Percentiles rank a stretch among this genome's conserved stretches.
phyloP scores from a whole-genome alignment of 2,888 invertebrate genomes.

The Serripes groenlandicus region DNA sequence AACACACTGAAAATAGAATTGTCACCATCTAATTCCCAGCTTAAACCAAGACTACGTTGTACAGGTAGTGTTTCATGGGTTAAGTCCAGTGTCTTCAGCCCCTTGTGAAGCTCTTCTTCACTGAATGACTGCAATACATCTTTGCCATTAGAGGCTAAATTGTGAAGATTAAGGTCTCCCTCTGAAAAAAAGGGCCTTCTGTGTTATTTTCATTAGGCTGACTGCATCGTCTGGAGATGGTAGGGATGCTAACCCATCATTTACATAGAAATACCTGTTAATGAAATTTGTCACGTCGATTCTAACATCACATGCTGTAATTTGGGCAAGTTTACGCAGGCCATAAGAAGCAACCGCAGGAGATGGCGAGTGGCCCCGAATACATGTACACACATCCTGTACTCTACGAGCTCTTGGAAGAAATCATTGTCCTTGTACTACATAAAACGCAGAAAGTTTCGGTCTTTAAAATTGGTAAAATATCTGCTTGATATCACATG shows the following conservation, averaged over 20 bases:
- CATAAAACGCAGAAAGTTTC: conserved; percentile 59
- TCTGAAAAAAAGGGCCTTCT: conserved; percentile 46
- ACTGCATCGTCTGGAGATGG: conserved; percentile 40
- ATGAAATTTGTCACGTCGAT: conserved; percentile 55
- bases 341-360: conserved; percentile 65
- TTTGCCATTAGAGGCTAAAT: too few relatives aligned
- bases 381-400: conserved; percentile 67
- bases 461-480: conserved; percentile 54
- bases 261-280: conserved; percentile 62
- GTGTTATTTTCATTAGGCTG: conserved; percentile 56
- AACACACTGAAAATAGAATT: conserved; percentile 47
- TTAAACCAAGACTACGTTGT: conserved; percentile 45
- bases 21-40: conserved; percentile 62
- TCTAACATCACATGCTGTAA: conserved; percentile 13
- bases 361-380: conserved; percentile 68
- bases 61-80: conserved; percentile 44
- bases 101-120: conserved; percentile 56
- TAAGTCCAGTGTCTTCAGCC: conserved; percentile 58
- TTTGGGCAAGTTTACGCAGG: conserved; percentile 39
- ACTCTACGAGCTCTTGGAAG: conserved; percentile 51
- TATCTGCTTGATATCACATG: conserved; percentile 39
- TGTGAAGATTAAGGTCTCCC: too few relatives aligned
- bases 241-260: conserved; percentile 61
- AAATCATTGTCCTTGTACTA: conserved; percentile 65
- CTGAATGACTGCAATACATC: too few relatives aligned